Base-by-base conservation (phyloP, 1,140 invertebrate species). In the Dinoponera quadriceps region DNA sequence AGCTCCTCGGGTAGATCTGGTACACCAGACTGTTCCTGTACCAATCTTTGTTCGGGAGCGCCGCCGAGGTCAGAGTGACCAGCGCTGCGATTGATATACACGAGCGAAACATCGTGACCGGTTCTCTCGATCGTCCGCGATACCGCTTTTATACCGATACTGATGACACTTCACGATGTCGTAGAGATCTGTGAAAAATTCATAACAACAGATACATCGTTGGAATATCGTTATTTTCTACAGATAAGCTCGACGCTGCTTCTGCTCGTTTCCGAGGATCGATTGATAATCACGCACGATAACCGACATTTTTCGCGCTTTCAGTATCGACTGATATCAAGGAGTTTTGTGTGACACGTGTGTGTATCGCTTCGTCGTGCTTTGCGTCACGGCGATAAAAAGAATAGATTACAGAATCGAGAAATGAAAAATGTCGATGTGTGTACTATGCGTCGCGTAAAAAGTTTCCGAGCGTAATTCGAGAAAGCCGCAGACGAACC, bases 1-100 rank as follows among this genome's bases (percentile, higher is more conserved):
- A 98, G 2, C 97, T 97, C 69, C 96, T 93, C 0, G 97, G 96
- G 90, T 98, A 97, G 59, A 98, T 96, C 92, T 98, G 97, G 91
- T 98, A 98, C 29, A 98, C 94, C 5, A 96, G 91, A 1, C 95
- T 96, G 44, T 95, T 95, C 83, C 97, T 94, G 96, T 96, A 98
- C 97, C 97, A 98, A 88, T 96, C 93, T 0, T 69, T 69, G 11
- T 38, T 69, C 0, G 27, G 44, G 5, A 11, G 14, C 11, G 13
- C 0, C 5, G 0, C 16, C 1, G n/a, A 4, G 4, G 59, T 22
- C 38, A 83, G 25, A 14, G 65, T 66, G 20, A 82, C 4, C 13
- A 75, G 22, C 5, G 60, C 57, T 20, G 48, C 25, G 7, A 27
- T 1, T 2, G 57, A 7, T 9, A 78, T n/a, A 7, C 48, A 54